Base-by-base conservation (phyloP, 2,797 vertebrate species). In the Gadopsis bispinosus region DNA sequence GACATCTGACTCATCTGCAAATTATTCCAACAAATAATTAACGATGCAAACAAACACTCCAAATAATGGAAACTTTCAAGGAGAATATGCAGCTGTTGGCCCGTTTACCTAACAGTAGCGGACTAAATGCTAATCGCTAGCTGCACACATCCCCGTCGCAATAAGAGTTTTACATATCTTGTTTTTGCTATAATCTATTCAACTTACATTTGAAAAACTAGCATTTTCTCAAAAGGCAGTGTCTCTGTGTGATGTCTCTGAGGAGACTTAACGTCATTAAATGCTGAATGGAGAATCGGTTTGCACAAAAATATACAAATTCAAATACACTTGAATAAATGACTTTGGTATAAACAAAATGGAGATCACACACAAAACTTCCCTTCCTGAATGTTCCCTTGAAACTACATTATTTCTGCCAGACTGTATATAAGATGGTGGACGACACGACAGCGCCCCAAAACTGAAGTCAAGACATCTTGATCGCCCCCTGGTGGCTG, bases 341-440 rank as follows among this genome's bases (percentile, higher is more conserved):
- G 83, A 94, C 94, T 95, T 95, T 96, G 95, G 95, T 94, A 91
- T 94, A 88, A 94, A 94, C 73, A 81, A 93, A 89, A 91, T 59
- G 43, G 73, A 89, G 80, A 68, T 81, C 48, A 79, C 62, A 77
- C 63, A 72, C 69, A 76, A 80, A 77, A 76, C 79, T 33, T 82
- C 58, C 26, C 50, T 72, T 85, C 77, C 66, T 87, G 80, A 85
- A 81, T 19, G 69, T 84, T 87, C 77, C 75, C 77, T 88, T 92
- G 78, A 61, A 83, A 79, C 59, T 59, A 86, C 48, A 50, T 29
- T 29, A 17, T 68, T 72, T 62, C 51, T 64, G 67, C 62, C 37
- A 39, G 37, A 39, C 37, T 39, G 37, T 39, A 35, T 7, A 35
- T 35, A 39, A 39, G 11, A 26, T 26, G 37, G 11, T 11, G 37